Evolutionary conservation across 1,140 invertebrate genomes (phyloP).

Genomic region (Neodiprion virginianus): DNA sequence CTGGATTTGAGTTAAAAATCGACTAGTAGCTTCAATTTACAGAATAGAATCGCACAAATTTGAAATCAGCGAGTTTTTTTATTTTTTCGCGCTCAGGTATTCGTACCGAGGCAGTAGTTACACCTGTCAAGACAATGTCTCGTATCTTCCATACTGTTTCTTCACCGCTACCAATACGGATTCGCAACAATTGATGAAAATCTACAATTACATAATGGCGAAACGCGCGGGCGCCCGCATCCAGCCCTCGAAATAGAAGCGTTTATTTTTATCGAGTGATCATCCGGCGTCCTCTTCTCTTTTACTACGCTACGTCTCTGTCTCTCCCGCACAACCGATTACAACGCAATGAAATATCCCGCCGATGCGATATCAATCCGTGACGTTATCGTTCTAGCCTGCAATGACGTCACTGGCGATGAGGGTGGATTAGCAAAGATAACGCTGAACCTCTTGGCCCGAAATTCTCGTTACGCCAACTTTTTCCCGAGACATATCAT

Average conservation of each 20-base stretch:
- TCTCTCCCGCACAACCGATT: neutral
- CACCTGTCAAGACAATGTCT: neutral
- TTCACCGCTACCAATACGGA: neutral
- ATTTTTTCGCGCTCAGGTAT: neutral
- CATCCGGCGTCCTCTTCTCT: slow-evolving; percentile 48
- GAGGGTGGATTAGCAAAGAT: neutral
- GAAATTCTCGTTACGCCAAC: no score
- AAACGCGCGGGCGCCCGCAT: slow-evolving; percentile 53
- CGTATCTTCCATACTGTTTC: neutral
- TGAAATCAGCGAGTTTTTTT: neutral
- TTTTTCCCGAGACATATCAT: no score
- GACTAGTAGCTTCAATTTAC: no score
- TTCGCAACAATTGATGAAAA: slow-evolving; percentile 35
- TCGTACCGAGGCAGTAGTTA: neutral
- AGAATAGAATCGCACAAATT: neutral
- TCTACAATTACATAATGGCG: slow-evolving; percentile 53
- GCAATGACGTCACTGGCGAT: neutral
- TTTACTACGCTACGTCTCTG: neutral
- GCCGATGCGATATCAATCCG: neutral
- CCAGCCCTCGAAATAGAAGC: slow-evolving; percentile 57
- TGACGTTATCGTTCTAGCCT: neutral
- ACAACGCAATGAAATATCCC: neutral
- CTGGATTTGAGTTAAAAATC: no score
- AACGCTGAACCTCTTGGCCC: neutral
- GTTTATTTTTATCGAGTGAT: slow-evolving; percentile 58